phyloP scores from a whole-genome alignment of 1,140 invertebrate species.

The Heliothis virescens region DNA sequence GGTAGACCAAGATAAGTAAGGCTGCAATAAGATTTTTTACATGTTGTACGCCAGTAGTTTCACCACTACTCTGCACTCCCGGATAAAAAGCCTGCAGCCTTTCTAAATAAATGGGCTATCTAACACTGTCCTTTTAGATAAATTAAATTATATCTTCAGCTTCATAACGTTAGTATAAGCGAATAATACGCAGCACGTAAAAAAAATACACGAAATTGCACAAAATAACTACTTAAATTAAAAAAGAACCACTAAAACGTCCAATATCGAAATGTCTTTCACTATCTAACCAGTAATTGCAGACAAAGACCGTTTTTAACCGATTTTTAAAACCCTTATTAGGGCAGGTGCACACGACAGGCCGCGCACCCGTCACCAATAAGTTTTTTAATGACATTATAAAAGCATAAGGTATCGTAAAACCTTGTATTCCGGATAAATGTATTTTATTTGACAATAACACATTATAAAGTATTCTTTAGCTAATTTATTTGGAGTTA shows the following conservation, averaged over 20 bases:
- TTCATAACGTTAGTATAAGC: no score
- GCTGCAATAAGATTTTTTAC: no score
- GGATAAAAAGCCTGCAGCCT: no score
- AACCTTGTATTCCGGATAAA: slow-evolving; percentile 35
- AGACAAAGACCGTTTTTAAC: slow-evolving; percentile 45
- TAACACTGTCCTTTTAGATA: no score
- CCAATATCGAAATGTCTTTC: slow-evolving; percentile 21
- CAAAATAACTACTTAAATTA: not conserved
- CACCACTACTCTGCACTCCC: no score
- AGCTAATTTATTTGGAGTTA: slow-evolving; percentile 3
- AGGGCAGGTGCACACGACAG: slow-evolving; percentile 66
- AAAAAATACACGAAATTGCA: not conserved
- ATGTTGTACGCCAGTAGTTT: no score
- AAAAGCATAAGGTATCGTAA: slow-evolving; percentile 69
- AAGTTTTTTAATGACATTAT: slow-evolving; percentile 69
- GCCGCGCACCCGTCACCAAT: slow-evolving; percentile 41
- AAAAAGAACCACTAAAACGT: not conserved
- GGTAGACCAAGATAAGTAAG: no score
- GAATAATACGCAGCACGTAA: no score
- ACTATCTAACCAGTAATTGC: slow-evolving; percentile 25
- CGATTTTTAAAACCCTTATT: slow-evolving; percentile 58
- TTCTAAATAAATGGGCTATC: no score
- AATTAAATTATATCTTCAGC: no score
- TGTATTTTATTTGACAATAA: slow-evolving; percentile 27
- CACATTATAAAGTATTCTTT: slow-evolving; percentile 1